A percentile compares a stretch with the other conserved stretches of the same genome.
phyloP scores from a whole-genome alignment of 2,888 invertebrate genomes.

The Tridacna crocea region DNA sequence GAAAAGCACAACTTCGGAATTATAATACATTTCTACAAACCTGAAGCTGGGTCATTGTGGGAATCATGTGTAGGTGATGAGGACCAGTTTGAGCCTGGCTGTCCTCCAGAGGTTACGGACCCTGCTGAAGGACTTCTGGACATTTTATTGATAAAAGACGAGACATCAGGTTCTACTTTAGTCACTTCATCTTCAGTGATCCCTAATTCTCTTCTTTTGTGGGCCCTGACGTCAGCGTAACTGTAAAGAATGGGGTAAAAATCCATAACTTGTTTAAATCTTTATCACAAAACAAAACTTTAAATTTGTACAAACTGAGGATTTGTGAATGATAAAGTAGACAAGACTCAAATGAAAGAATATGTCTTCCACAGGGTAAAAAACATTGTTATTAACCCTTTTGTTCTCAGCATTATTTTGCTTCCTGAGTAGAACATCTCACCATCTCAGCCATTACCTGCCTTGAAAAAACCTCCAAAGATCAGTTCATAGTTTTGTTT shows the following conservation, averaged over 20 bases:
- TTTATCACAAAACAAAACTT: background rate
- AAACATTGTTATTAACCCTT: no score
- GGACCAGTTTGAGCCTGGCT: constrained; percentile 31
- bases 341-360: no score
- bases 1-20: no score
- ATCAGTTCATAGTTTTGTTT: no score
- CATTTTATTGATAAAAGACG: constrained; percentile 33
- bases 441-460: no score
- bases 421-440: no score
- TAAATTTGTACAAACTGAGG: background rate
- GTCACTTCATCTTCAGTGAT: constrained; percentile 55
- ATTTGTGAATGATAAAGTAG: no score
- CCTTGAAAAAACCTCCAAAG: no score
- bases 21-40: background rate
- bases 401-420: no score
- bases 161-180: constrained; percentile 11
- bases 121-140: constrained; percentile 67
- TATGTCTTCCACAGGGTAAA: no score
- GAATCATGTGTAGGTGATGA: constrained; percentile 22
- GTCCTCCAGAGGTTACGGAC: constrained; percentile 66
- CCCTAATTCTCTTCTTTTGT: constrained; percentile 69
- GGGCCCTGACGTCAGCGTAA: constrained; percentile 69
- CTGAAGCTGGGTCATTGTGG: constrained; percentile 7
- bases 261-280: background rate
- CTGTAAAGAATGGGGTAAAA: constrained; percentile 41